These are phyloP conservation scores for Canis aureus DNA, from an alignment of 2,113 vertebrate species.

Conservation along the genomic window DNA sequence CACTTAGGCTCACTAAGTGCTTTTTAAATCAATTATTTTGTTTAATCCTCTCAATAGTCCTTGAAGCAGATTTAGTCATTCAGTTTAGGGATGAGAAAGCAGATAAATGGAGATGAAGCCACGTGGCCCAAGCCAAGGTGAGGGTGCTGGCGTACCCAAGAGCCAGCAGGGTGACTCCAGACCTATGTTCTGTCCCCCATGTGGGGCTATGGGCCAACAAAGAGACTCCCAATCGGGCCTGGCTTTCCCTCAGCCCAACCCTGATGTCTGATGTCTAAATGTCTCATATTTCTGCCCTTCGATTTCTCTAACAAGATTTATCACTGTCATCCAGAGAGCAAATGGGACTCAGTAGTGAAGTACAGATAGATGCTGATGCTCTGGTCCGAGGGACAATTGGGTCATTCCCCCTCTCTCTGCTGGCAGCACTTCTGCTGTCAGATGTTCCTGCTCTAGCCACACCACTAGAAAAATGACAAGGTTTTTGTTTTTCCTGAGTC, in stretches of 20 bases:
- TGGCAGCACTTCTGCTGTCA: not conserved
- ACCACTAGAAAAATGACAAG: no score
- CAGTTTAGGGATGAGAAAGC: not conserved
- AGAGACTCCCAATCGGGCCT: not conserved
- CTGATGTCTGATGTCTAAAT: not conserved
- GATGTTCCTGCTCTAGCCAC: not conserved
- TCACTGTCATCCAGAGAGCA: not conserved
- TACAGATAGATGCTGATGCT: not conserved
- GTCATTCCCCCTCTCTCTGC: not conserved
- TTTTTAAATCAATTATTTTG: slow-evolving; percentile 4
- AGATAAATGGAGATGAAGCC: not conserved
- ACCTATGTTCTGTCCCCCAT: not conserved
- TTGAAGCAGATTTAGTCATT: slow-evolving; percentile 35
- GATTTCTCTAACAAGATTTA: not conserved
- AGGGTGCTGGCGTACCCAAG: fast-evolving
- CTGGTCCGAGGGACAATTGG: not conserved
- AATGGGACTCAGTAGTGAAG: not conserved
- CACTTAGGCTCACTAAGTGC: not conserved
- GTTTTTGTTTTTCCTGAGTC: not conserved
- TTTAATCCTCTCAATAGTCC: slow-evolving; percentile 15
- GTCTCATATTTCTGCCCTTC: not conserved
- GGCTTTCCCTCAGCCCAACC: not conserved
- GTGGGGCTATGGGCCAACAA: not conserved
- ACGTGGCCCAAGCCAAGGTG: not conserved
- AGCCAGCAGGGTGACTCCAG: not conserved